Percentiles rank a stretch among this genome's conserved stretches.
Evolutionary conservation across 2,797 vertebrate species (phyloP).

Genomic region (Champsocephalus esox): DNA sequence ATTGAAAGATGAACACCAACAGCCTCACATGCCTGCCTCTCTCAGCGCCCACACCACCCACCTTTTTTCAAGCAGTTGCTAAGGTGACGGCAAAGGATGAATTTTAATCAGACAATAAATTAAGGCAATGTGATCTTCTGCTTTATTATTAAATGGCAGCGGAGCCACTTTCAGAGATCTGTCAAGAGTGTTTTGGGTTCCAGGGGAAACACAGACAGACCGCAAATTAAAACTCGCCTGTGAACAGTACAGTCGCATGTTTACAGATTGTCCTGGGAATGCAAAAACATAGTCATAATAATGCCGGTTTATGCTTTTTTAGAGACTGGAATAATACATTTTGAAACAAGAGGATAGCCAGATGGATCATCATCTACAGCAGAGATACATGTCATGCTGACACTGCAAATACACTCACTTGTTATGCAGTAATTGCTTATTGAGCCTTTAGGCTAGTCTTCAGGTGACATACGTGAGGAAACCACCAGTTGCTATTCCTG

Average conservation of each 20-base stretch:
- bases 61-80: slow-evolving; percentile 86
- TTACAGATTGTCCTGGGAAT: slow-evolving; percentile 3
- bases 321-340: slow-evolving; percentile 1
- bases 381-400: slow-evolving; percentile 40
- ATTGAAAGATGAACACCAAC: slow-evolving; percentile 68
- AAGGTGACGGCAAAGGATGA: slow-evolving; percentile 87
- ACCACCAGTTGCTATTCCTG: slow-evolving; percentile 52
- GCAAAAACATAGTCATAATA: background rate
- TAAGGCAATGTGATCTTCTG: slow-evolving; percentile 76
- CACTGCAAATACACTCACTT: slow-evolving; percentile 29
- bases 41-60: slow-evolving; percentile 85
- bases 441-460: slow-evolving; percentile 50
- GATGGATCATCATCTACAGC: slow-evolving; percentile 32
- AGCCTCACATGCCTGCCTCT: slow-evolving; percentile 77
- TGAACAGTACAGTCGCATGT: background rate
- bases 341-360: slow-evolving; percentile 19
- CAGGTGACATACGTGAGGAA: slow-evolving; percentile 33
- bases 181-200: slow-evolving; percentile 55
- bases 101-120: slow-evolving; percentile 88
- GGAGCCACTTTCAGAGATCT: slow-evolving; percentile 34
- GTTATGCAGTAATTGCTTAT: slow-evolving; percentile 49
- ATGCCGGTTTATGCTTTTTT: background rate
- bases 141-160: slow-evolving; percentile 71
- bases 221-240: slow-evolving; percentile 25
- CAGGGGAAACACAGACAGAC: slow-evolving; percentile 6